Evolutionary conservation across 2,113 vertebrate species (phyloP), one percentile per base, ranked within the genome.

Genomic region (Callipepla californica): DNA sequence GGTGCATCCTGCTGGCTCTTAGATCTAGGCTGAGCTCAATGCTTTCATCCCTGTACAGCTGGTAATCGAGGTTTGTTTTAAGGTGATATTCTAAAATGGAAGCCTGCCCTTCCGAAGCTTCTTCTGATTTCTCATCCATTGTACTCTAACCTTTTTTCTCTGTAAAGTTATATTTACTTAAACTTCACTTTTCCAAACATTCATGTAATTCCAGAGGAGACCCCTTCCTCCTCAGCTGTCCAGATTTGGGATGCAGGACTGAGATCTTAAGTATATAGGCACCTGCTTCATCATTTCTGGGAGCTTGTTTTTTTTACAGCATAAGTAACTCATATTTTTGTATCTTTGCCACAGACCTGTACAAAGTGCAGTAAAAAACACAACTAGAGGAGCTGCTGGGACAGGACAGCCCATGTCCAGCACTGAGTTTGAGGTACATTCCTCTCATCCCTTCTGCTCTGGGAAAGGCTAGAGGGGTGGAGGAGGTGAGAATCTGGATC

Each of bases 1-100:
- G 21, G 11, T 1, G 40, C 16, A 42, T 12, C 45, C 72, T 0
- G 0, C 20, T 1, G 79, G 6, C 2, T 7, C 25, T 14, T 3
- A 36, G 59, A 4, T 8, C n/a, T 3, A 1, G 48, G 18, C 67
- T 0, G 2, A 62, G 34, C 51, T 53, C 40, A 7, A 23, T 8
- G 48, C 25, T 59, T 55, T 62, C 25, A 17, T 44, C 40, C 6
- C 34, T 4, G 2, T 28, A 6, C 7, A 6, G 70, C 44, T 20
- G 57, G 48, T 40, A 32, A n/a, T 3, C 0, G 5, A 40, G 47
- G 65, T 23, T 62, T 84, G 16, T 21, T 69, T 32, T 16, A 21
- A 63, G 67, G 19, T 5, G 34, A 61, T 48, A 32, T 14, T 89
- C 79, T 63, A 75, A 92, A 74, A 87, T 44, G 79, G 85, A 85